Evolutionary conservation across 2,113 vertebrate species (phyloP).

Genomic region (Percina caprodes): DNA sequence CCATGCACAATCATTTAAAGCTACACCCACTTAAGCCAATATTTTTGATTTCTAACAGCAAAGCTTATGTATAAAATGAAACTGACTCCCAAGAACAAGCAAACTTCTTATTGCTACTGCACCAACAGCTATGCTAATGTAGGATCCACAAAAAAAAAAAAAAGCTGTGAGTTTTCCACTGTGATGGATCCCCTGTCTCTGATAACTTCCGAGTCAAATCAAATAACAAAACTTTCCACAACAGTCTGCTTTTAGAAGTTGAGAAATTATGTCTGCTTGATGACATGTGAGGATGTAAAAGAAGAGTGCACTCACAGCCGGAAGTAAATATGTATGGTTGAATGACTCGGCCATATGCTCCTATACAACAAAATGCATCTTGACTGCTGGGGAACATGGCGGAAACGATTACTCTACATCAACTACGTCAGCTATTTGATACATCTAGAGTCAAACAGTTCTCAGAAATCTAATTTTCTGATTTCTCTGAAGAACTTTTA

Average conservation of each 20-base stretch:
- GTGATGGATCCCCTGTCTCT: constrained; percentile 44
- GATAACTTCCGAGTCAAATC: constrained; percentile 14
- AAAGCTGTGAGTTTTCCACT: not conserved
- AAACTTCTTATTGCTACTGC: not conserved
- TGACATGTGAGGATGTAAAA: constrained; percentile 21
- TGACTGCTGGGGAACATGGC: constrained; percentile 14
- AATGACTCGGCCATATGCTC: constrained; percentile 63
- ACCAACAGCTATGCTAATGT: constrained; percentile 22
- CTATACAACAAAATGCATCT: constrained; percentile 14
- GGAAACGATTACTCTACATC: constrained; percentile 13
- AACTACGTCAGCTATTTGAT: not conserved
- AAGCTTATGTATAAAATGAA: not conserved
- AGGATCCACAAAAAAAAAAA: not conserved
- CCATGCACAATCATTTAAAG: too few relatives aligned
- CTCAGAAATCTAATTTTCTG: not conserved
- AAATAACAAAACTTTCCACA: constrained; percentile 44
- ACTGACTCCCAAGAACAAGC: not conserved
- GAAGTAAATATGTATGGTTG: constrained; percentile 23
- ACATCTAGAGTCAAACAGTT: not conserved
- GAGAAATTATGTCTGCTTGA: constrained; percentile 33
- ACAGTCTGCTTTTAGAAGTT: constrained; percentile 29
- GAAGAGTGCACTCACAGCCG: constrained; percentile 24
- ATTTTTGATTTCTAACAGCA: not conserved
- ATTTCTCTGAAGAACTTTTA: constrained; percentile 8
- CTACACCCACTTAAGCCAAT: not conserved